These are phyloP conservation scores for Hemicordylus capensis DNA, from an alignment of 2,113 vertebrate genomes.

Conservation along the genomic window DNA sequence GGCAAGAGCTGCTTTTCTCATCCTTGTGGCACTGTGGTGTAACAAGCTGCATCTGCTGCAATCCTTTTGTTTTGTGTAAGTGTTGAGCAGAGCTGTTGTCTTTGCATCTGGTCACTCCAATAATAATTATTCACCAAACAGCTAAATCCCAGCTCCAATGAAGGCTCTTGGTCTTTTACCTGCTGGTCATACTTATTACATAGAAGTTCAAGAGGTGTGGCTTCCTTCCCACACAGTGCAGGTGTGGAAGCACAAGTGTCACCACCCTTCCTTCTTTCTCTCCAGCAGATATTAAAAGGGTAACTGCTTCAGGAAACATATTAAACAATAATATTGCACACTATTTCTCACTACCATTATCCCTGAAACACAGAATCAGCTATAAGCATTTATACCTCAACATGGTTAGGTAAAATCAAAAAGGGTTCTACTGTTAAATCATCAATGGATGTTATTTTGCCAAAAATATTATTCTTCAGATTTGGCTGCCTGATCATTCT, in stretches of 20 bases:
- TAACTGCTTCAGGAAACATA: not conserved
- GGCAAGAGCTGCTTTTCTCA: not conserved
- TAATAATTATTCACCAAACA: not conserved
- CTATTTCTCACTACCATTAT: not conserved
- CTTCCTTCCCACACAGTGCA: not conserved
- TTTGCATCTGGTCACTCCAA: not conserved
- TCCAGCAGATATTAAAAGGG: not conserved
- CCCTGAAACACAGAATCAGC: not conserved
- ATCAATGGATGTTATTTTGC: not conserved
- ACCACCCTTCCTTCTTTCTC: not conserved
- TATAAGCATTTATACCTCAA: not conserved
- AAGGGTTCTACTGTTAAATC: not conserved
- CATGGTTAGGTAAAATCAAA: not conserved
- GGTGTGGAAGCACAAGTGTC: not conserved
- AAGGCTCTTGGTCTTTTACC: not conserved
- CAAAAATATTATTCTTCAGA: not conserved
- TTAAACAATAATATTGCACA: not conserved
- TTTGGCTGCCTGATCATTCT: not conserved
- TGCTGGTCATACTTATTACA: not conserved
- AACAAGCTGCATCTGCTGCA: not conserved
- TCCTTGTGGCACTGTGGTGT: not conserved
- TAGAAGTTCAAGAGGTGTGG: not conserved
- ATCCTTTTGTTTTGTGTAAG: not conserved
- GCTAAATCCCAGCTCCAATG: not conserved
- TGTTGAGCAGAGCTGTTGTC: not conserved